A percentile compares a stretch with the other conserved stretches of the same genome.
phyloP scores from a whole-genome alignment of 2,888 invertebrate genomes.

The Poecilobothrus nobilitatus region DNA sequence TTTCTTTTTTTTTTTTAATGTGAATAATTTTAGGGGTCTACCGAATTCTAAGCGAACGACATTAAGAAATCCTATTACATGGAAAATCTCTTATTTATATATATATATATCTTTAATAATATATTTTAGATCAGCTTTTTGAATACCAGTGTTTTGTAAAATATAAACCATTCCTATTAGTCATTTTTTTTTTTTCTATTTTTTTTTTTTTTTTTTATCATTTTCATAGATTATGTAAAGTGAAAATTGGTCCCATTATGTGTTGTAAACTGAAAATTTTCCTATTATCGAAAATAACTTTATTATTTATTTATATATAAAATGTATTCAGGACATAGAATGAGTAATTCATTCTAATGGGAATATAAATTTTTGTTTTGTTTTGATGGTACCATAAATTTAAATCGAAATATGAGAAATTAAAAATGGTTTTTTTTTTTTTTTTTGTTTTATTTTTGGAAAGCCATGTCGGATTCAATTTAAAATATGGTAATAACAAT shows the following conservation, averaged over 20 bases:
- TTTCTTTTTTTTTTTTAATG: too few relatives aligned
- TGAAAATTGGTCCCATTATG: slow-evolving; percentile 1
- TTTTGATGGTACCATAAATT: too few relatives aligned
- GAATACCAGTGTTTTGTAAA: too few relatives aligned
- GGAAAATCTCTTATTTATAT: background rate
- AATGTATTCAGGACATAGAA: background rate
- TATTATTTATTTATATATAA: background rate
- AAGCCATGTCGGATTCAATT: too few relatives aligned
- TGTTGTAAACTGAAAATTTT: background rate
- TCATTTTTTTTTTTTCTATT: background rate
- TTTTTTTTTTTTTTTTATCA: background rate
- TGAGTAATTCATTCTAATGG: background rate
- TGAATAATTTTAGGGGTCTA: background rate
- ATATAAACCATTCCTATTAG: too few relatives aligned
- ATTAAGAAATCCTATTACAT: background rate
- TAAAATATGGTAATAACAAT: too few relatives aligned
- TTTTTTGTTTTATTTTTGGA: too few relatives aligned
- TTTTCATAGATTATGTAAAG: background rate
- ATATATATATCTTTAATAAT: background rate
- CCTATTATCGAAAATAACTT: slow-evolving; percentile 4
- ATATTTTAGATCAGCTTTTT: background rate
- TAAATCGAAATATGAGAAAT: too few relatives aligned
- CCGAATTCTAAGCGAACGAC: background rate
- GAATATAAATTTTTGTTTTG: background rate
- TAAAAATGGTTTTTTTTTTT: too few relatives aligned